Evolutionary conservation across 2,113 vertebrate species (phyloP), one percentile per base, ranked within the genome.

Genomic region (Antechinus stuartii): DNA sequence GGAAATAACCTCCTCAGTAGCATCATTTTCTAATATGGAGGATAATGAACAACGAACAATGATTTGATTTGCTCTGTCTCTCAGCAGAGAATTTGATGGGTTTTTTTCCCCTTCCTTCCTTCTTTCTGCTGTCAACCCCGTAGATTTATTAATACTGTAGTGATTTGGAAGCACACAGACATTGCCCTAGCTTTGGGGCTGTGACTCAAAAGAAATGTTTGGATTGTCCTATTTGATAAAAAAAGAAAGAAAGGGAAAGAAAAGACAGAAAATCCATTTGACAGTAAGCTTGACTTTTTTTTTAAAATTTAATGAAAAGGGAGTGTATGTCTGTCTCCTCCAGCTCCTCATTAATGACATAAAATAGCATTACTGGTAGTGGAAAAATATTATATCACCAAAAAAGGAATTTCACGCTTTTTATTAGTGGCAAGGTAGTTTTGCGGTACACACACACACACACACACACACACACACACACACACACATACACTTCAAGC

Each of bases 121-220:
- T 53, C 46, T 91, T 35, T 8, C 16, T 68, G 94, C 95, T 97
- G 96, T 94, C 97, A 93, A 76, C 92, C 91, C 68, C 35, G 47
- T 92, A 94, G 96, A 97, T 98, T 97, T 97, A 97, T 97, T 76
- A 96, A 47, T 93, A 95, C 76, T 90, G 54, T n/a, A 50, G 95
- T 91, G 97, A 96, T 68, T 97, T 97, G 93, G 84, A 90, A 97
- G 96, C 97, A 97, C 92, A 96, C 16, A 96, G 91, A 94, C 93
- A 97, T 95, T 94, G 94, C 90, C 96, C 94, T 95, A 93, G 95
- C 93, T 97, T 97, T 96, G 6, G 42, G 90, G 84, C 49, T 96
- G 97, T 97, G 91, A 97, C 98, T 97, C 95, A 89, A 95, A 93
- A 97, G 89, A 97, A 97, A 95, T 96, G 92, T 95, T 92, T 95